Evolutionary conservation across 2,797 vertebrate genomes (phyloP), one percentile per base, ranked within the genome.

Genomic region (Pelochelys cantorii): DNA sequence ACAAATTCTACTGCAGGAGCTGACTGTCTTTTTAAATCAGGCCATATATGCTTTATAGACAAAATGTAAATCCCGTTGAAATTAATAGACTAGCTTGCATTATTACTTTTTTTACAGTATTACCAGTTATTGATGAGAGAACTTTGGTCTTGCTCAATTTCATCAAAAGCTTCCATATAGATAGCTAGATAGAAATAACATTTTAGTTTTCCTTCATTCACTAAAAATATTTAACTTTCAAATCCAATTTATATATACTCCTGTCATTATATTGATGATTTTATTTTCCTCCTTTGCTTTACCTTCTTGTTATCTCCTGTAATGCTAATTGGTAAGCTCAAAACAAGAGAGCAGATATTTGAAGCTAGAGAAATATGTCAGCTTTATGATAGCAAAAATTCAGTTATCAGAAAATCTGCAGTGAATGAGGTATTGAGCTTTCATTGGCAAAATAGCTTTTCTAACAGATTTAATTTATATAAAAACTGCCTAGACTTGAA

Each of bases 261-360:
- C n/a, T 77, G 7, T 77, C 48, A 48, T 77, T 77, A 27, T 48
- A 29, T 27, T 77, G 42, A 11, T 81, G 42, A 29, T 4, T 52
- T 77, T 52, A 48, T 75, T 86, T 85, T 22, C 37, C 59, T 91
- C 86, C 34, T 89, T 87, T 83, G 34, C 29, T 7, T 7, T 90
- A 80, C 86, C 92, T 88, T 94, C 8, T 25, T 7, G 5, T 90
- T 11, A 34, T 62, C 42, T 95, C 1, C 42, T 85, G 0, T n/a
- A 78, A 85, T 78, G 27, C 34, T 77, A 48, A 31, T 31, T 89
- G 87, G 57, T 81, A 37, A 2, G 25, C 31, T 79, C 34, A 22
- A 59, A 91, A 15, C 86, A 91, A 81, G 68, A 54, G 75, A 90
- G 80, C 37, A 79, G 84, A 48, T 53, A 93, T 94, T 71, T 92